Percentiles rank a stretch among this genome's conserved stretches.
Conservation (phyloP, 2,888 invertebrate species). For the Andrena haemorrhoa region DNA sequence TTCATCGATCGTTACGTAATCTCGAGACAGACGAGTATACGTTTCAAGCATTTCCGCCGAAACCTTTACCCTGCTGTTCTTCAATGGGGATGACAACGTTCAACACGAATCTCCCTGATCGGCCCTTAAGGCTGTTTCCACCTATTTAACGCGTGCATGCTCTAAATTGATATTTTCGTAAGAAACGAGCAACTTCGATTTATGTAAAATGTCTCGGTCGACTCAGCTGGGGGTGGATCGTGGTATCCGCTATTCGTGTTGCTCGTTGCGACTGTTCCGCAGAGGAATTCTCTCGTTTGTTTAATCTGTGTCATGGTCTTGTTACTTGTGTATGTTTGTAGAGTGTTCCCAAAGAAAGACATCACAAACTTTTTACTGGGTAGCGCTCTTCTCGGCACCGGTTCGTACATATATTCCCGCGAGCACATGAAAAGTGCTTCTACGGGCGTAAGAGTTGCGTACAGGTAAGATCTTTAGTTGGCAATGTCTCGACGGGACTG, state of each 20-base stretch:
- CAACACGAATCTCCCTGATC: neutral
- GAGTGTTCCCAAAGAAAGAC: conserved; percentile 90
- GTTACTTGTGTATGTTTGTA: conserved; percentile 83
- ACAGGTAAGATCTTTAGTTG: conserved; percentile 86
- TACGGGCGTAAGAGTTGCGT: conserved; percentile 88
- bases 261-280: neutral
- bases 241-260: neutral
- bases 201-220: too few relatives aligned
- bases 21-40: neutral
- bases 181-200: neutral
- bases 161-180: too few relatives aligned
- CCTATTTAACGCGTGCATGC: neutral
- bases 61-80: neutral
- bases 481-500: neutral
- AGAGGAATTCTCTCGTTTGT: neutral
- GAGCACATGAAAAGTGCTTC: conserved; percentile 90
- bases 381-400: conserved; percentile 92
- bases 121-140: neutral
- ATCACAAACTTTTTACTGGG: conserved; percentile 93
- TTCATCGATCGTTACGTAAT: conserved; percentile 54
- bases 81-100: neutral
- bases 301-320: neutral
- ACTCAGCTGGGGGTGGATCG: neutral
- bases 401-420: conserved; percentile 93
- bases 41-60: neutral